Percentiles rank a stretch among this genome's conserved stretches.
These are phyloP conservation scores for Pseudocheirus occidentalis DNA, from an alignment of 2,797 vertebrate genomes.

Conservation along the genomic window DNA sequence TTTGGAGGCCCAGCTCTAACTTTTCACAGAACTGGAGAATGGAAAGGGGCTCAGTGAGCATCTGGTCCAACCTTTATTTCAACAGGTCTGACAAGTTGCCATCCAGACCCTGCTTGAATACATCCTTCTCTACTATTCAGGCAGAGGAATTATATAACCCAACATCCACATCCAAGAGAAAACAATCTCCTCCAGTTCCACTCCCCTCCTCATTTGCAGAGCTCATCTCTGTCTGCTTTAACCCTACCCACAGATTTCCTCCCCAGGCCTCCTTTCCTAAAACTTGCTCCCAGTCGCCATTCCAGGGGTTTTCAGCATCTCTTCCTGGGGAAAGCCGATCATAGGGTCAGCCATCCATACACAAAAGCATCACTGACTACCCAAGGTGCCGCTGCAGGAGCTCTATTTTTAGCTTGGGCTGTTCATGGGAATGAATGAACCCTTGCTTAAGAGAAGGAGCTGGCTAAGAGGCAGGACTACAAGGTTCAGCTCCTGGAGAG, in stretches of 20 bases:
- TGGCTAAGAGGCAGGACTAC: background rate
- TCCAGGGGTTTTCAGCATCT: background rate
- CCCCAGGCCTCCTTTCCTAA: background rate
- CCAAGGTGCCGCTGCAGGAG: background rate
- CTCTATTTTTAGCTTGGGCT: background rate
- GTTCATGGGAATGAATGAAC: background rate
- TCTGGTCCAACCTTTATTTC: background rate
- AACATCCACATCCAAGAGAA: background rate
- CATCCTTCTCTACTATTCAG: background rate
- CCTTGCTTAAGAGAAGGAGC: background rate
- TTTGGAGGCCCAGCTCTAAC: background rate
- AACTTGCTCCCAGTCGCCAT: background rate
- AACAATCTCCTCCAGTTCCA: background rate
- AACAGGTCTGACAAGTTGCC: background rate
- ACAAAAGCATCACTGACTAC: background rate
- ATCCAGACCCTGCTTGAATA: background rate
- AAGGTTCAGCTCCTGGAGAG: background rate
- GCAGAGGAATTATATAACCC: background rate
- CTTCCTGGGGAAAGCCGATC: background rate
- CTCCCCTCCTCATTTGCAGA: background rate
- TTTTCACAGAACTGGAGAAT: background rate
- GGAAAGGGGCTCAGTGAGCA: background rate
- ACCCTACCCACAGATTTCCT: background rate
- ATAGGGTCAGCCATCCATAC: background rate
- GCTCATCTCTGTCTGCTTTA: background rate